Conservation (phyloP, 2,113 vertebrate genomes). For the Hydrolagus affinis region DNA sequence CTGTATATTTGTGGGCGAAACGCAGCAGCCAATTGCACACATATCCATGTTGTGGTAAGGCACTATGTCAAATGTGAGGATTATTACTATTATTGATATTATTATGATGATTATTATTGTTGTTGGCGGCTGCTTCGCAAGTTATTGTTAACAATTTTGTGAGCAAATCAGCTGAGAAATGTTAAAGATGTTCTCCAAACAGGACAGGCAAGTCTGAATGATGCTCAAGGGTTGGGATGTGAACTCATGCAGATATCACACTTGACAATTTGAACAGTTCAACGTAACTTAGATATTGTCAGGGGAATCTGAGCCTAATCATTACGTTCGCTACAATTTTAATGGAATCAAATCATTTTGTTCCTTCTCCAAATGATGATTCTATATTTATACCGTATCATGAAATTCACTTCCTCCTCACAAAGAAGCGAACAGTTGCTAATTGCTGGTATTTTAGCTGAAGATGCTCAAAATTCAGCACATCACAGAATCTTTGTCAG, state of each 20-base stretch:
- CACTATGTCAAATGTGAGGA: too few relatives aligned
- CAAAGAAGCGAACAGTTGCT: neutral
- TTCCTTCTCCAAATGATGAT: constrained; percentile 8
- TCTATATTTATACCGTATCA: neutral
- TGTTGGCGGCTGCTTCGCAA: too few relatives aligned
- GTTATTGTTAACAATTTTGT: too few relatives aligned
- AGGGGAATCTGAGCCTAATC: neutral
- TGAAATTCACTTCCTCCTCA: neutral
- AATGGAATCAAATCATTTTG: neutral
- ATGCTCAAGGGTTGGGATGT: too few relatives aligned
- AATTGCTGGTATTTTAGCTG: neutral
- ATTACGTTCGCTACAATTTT: neutral
- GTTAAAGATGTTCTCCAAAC: too few relatives aligned
- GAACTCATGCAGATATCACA: neutral
- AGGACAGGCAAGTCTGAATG: too few relatives aligned
- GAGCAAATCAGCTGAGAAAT: too few relatives aligned
- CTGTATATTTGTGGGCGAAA: too few relatives aligned
- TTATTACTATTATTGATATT: too few relatives aligned
- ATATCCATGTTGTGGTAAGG: too few relatives aligned
- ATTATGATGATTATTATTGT: too few relatives aligned
- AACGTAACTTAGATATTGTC: neutral
- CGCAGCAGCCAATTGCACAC: too few relatives aligned
- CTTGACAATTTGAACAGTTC: neutral
- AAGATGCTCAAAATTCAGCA: neutral
- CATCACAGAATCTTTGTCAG: neutral